Evolutionary conservation across 1,140 invertebrate genomes (phyloP), one percentile per base, ranked within the genome.

Genomic region (Portunus trituberculatus): DNA sequence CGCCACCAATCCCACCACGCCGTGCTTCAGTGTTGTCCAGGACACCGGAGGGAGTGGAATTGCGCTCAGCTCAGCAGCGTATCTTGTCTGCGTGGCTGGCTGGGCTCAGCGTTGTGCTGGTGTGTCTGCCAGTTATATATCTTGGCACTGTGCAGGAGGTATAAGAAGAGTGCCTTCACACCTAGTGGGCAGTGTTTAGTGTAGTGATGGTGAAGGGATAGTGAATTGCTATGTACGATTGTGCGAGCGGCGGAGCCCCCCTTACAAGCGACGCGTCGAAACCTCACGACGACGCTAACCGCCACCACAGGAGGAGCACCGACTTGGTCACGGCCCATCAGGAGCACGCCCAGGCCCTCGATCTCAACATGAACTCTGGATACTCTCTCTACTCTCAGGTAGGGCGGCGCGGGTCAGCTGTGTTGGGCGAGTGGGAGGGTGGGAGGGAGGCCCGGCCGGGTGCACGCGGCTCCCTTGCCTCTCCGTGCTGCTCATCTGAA

Each of bases 301-400:
- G 94, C 39, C 90, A 92, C 31, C 31, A 48, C 89, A 84, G 25
- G 39, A 92, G 94, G 94, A 95, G 91, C 90, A 88, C 52, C 91
- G 91, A 88, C 94, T 92, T 92, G 90, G 91, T 88, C 48, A 86
- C 91, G 83, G 90, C 91, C 90, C 76, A 46, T 88, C 94, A 95
- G 94, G 91, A 95, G 76, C 84, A 95, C 94, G 91, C 59, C 48
- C 94, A 95, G n/a, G 94, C 94, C 91, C 94, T 95, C 45, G 94
- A 95, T 59, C 94, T 95, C 94, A 95, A 95, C 94, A 95, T 95
- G 94, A 95, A 95, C 94, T 95, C 94, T 32, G 94, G 94, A 92
- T 95, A 92, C 76, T 95, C 94, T 32, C 94, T 95, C 94, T 95
- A 95, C 94, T 91, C 94, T 88, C 94, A 95, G 94, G 94, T 95